Conservation (phyloP, 1,140 invertebrate genomes). For the Drosophila tristis region DNA sequence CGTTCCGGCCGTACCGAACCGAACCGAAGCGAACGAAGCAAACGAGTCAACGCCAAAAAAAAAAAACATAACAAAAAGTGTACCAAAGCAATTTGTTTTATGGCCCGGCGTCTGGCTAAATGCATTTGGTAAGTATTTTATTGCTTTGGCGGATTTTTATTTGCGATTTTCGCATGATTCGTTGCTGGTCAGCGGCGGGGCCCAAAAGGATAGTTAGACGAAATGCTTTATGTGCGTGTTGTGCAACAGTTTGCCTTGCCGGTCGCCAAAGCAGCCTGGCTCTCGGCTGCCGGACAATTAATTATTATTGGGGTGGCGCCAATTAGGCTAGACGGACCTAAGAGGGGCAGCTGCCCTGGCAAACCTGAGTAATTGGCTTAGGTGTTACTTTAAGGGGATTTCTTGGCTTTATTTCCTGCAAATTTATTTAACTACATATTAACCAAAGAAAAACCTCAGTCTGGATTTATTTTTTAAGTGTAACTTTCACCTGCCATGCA, state of each 20-base stretch:
- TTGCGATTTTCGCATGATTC: slow-evolving; percentile 55
- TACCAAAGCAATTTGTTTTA: slow-evolving; percentile 59
- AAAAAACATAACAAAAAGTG: slow-evolving; percentile 36
- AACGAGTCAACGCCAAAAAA: slow-evolving; percentile 8
- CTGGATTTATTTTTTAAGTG: too few relatives aligned
- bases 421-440: too few relatives aligned
- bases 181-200: slow-evolving; percentile 47
- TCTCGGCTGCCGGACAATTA: slow-evolving; percentile 18
- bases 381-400: too few relatives aligned
- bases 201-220: slow-evolving; percentile 61
- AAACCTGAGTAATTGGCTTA: too few relatives aligned
- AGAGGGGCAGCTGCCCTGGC: too few relatives aligned
- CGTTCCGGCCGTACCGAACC: not conserved
- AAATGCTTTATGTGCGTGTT: slow-evolving; percentile 65
- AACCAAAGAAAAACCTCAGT: too few relatives aligned
- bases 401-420: too few relatives aligned
- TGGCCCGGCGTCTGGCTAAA: slow-evolving; percentile 43
- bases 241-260: slow-evolving; percentile 49
- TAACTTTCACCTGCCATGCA: too few relatives aligned
- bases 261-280: not conserved
- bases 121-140: slow-evolving; percentile 61
- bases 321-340: not conserved
- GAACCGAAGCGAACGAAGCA: not conserved
- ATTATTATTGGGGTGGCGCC: not conserved
- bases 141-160: slow-evolving; percentile 44